These are phyloP conservation scores for Anguilla japonica DNA, from an alignment of 2,113 vertebrate genomes.

Conservation along the genomic window DNA sequence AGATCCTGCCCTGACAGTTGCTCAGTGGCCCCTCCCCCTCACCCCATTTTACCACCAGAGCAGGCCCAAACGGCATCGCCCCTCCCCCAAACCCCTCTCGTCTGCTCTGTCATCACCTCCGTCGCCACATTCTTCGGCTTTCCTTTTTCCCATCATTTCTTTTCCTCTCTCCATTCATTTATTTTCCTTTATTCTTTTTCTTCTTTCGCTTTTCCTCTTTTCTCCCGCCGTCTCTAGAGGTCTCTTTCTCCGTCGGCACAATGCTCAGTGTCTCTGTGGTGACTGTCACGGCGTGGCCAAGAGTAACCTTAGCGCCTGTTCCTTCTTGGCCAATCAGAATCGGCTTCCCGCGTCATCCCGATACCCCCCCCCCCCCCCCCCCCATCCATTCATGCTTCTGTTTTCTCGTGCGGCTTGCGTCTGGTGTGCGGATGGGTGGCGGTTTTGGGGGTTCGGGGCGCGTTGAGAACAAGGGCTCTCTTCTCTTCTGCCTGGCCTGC, in stretches of 20 bases:
- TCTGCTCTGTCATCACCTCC: not conserved
- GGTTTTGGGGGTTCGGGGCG: not conserved
- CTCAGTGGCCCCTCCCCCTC: slow-evolving; percentile 47
- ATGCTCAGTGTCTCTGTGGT: slow-evolving; percentile 16
- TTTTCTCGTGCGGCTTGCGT: not conserved
- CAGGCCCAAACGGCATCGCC: slow-evolving; percentile 26
- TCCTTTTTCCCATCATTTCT: not conserved
- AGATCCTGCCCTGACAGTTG: not conserved
- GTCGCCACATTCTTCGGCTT: not conserved
- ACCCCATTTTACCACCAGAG: slow-evolving; percentile 48
- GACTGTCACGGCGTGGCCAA: slow-evolving; percentile 51
- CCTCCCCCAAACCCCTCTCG: slow-evolving; percentile 24
- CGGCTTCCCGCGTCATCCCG: slow-evolving; percentile 7
- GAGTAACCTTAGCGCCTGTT: slow-evolving; percentile 58
- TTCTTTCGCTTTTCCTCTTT: not conserved
- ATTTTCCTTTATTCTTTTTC: not conserved
- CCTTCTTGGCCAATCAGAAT: slow-evolving; percentile 45
- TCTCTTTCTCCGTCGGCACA: not conserved
- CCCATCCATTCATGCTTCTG: not conserved
- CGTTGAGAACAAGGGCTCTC: not conserved
- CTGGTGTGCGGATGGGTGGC: not conserved
- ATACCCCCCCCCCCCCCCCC: not conserved
- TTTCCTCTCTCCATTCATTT: not conserved
- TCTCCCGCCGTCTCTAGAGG: not conserved
- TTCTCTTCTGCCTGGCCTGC: not conserved